Evolutionary conservation across 2,797 vertebrate genomes (phyloP).

Genomic region (Avahi laniger): DNA sequence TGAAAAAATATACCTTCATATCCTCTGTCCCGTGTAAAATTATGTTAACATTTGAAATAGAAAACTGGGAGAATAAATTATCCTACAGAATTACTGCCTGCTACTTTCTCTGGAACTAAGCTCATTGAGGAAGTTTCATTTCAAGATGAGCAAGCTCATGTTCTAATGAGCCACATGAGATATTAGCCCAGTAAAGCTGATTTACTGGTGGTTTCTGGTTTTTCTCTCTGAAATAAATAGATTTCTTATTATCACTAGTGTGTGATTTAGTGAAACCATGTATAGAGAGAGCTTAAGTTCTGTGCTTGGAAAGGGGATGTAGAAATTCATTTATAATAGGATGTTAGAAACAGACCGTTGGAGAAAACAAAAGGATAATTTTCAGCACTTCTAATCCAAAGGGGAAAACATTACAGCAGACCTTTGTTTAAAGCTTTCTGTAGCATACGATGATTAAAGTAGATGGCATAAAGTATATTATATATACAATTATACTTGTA

Average conservation of each 20-base stretch:
- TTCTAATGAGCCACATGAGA: not conserved
- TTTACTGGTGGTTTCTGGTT: not conserved
- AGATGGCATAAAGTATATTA: not conserved
- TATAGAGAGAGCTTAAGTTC: not conserved
- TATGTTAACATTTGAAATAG: constrained; percentile 36
- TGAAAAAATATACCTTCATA: constrained; percentile 67
- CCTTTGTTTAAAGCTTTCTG: not conserved
- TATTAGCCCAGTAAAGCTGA: not conserved
- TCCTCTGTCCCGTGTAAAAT: not conserved
- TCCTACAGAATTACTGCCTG: not conserved
- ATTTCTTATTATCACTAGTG: not conserved
- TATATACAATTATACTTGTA: not conserved
- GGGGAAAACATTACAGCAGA: not conserved
- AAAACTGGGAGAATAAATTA: not conserved
- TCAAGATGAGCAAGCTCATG: not conserved
- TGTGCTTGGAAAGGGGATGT: not conserved
- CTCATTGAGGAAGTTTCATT: not conserved
- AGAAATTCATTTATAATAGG: not conserved
- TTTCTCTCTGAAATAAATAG: not conserved
- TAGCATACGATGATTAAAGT: not conserved
- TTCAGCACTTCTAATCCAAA: not conserved
- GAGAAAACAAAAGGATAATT: not conserved
- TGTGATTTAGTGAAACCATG: not conserved
- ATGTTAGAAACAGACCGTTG: not conserved
- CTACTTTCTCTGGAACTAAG: not conserved